Evolutionary conservation across 2,113 vertebrate genomes (phyloP).

Genomic region (Daubentonia madagascariensis): DNA sequence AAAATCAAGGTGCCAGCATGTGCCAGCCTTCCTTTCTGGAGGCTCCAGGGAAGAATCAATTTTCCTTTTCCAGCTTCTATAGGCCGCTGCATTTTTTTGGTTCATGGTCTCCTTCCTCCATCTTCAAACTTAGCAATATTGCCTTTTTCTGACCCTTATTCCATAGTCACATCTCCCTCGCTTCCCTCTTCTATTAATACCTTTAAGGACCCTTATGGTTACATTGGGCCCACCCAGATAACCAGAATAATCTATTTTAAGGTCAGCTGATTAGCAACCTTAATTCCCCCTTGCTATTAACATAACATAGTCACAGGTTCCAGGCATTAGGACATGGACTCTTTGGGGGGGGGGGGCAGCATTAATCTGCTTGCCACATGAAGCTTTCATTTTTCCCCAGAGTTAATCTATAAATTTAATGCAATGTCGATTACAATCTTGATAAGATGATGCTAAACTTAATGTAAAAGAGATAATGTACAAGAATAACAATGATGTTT

Average conservation of each 20-base stretch:
- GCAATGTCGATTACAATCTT: neutral
- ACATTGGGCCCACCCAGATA: neutral
- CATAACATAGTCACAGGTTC: neutral
- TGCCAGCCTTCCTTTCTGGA: neutral
- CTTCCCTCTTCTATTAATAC: neutral
- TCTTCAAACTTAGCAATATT: neutral
- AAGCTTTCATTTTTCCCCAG: neutral
- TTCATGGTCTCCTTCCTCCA: neutral
- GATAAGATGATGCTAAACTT: slow-evolving; percentile 4
- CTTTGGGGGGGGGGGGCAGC: neutral
- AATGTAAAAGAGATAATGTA: neutral
- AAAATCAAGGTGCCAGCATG: neutral
- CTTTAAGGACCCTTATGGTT: neutral
- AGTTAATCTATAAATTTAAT: slow-evolving; percentile 34
- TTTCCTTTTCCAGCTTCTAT: neutral
- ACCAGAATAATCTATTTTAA: neutral
- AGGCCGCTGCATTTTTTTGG: neutral
- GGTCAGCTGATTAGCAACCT: neutral
- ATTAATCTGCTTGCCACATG: neutral
- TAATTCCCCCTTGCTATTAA: neutral
- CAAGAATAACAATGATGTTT: slow-evolving; percentile 17
- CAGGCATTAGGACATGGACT: neutral
- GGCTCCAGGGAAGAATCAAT: neutral
- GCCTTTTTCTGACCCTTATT: neutral
- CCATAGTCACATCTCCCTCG: neutral